These are phyloP conservation scores for Aphaenogaster rudis DNA, from an alignment of 1,140 invertebrate genomes.

Conservation along the genomic window DNA sequence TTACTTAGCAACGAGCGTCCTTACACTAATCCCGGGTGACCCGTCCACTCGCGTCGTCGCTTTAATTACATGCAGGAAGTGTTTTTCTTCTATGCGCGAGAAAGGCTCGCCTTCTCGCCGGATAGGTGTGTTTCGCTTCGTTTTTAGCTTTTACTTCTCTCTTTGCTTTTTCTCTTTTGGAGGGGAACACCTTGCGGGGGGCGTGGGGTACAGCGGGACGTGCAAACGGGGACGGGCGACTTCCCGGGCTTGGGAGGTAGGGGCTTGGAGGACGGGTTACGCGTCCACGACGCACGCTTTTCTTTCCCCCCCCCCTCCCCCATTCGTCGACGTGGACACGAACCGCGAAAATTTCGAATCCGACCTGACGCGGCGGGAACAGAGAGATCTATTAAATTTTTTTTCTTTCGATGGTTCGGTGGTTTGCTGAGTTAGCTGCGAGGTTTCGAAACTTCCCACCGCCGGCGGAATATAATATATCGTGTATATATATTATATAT, in stretches of 20 bases:
- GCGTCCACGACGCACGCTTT: conserved; percentile 66
- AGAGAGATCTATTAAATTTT: conserved; percentile 68
- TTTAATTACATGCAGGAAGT: conserved; percentile 82
- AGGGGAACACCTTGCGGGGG: conserved; percentile 70
- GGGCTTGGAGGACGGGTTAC: conserved; percentile 66
- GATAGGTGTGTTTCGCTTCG: conserved; percentile 65
- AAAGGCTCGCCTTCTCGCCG: conserved; percentile 69
- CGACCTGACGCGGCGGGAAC: conserved; percentile 75
- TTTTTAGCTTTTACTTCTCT: conserved; percentile 52
- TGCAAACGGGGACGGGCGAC: conserved; percentile 66
- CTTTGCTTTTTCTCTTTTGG: conserved; percentile 48
- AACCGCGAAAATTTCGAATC: conserved; percentile 75
- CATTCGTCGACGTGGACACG: conserved; percentile 66
- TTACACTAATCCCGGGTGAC: conserved; percentile 79
- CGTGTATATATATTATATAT: conserved; percentile 71
- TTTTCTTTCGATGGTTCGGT: conserved; percentile 72
- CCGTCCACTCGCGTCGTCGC: conserved; percentile 82
- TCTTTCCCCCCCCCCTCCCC: not conserved
- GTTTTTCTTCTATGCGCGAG: conserved; percentile 81
- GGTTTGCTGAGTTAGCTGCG: conserved; percentile 76
- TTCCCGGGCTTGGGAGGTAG: conserved; percentile 60
- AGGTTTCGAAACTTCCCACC: conserved; percentile 78
- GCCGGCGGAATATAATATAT: conserved; percentile 73
- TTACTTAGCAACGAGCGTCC: conserved; percentile 70
- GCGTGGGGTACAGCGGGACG: conserved; percentile 69